Evolutionary conservation across 2,888 invertebrate genomes (phyloP).

Genomic region (Drosophila sordidula): DNA sequence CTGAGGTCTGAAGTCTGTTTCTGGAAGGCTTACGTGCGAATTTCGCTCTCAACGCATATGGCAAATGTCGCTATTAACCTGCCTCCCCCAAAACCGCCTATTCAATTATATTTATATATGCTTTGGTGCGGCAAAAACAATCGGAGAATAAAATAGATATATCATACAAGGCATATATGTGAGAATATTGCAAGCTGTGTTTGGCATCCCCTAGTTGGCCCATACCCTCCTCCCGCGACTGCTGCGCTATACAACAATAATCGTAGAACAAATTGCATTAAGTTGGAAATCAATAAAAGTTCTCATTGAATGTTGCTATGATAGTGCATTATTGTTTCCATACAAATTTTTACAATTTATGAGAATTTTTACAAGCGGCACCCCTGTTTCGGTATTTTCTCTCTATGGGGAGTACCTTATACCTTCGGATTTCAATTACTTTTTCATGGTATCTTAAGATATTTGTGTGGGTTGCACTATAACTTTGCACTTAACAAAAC

Average conservation of each 20-base stretch:
- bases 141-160: constrained; percentile 39
- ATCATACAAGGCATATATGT: constrained; percentile 22
- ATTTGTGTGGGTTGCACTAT: no score
- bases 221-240: no score
- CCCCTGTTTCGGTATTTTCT: neutral
- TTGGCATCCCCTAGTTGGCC: constrained; percentile 2
- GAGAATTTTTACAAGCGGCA: neutral
- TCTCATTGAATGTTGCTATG: constrained; percentile 2
- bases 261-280: constrained; percentile 13
- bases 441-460: neutral
- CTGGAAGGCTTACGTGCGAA: constrained; percentile 69
- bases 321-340: constrained; percentile 2
- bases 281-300: constrained; percentile 29
- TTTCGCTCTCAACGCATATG: constrained; percentile 60
- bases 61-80: constrained; percentile 40
- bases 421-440: neutral
- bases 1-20: constrained; percentile 44
- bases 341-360: constrained; percentile 4
- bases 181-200: constrained; percentile 51
- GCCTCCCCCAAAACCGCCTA: constrained; percentile 19
- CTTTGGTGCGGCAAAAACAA: constrained; percentile 40
- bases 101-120: constrained; percentile 55
- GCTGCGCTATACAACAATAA: constrained; percentile 4
- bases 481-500: no score
- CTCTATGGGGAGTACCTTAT: neutral